Evolutionary conservation across 1,140 invertebrate genomes (phyloP).

Genomic region (Acyrthosiphon pisum): DNA sequence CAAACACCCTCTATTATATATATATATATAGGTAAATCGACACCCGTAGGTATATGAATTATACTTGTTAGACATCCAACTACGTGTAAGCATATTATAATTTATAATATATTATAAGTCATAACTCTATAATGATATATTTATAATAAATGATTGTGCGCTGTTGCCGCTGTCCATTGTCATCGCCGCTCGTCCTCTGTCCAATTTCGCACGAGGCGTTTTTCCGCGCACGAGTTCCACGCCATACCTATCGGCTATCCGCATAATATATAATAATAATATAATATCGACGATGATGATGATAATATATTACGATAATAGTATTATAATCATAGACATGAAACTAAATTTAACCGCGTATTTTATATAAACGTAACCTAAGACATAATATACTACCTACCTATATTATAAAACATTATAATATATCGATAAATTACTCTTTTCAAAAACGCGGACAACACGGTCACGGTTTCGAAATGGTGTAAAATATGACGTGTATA

Average conservation of each 20-base stretch:
- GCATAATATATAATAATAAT: not conserved
- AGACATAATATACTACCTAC: too few species aligned
- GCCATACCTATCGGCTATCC: not conserved
- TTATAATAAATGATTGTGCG: too few species aligned
- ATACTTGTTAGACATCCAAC: too few species aligned
- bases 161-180: not conserved
- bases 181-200: not conserved
- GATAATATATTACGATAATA: not conserved
- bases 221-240: not conserved
- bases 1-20: too few species aligned
- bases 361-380: not conserved
- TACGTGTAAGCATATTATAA: too few species aligned
- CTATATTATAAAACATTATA: not conserved
- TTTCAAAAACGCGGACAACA: not conserved
- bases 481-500: not conserved
- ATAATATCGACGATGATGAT: not conserved
- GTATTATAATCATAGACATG: not conserved
- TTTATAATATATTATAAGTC: too few species aligned
- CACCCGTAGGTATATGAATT: too few species aligned
- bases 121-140: too few species aligned
- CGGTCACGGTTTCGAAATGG: too few species aligned
- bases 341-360: too few species aligned
- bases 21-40: too few species aligned
- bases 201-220: not conserved
- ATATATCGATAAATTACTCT: not conserved